A percentile compares a stretch with the other conserved stretches of the same genome.
phyloP scores from a whole-genome alignment of 2,888 invertebrate species.

The Resseliella maxima region DNA sequence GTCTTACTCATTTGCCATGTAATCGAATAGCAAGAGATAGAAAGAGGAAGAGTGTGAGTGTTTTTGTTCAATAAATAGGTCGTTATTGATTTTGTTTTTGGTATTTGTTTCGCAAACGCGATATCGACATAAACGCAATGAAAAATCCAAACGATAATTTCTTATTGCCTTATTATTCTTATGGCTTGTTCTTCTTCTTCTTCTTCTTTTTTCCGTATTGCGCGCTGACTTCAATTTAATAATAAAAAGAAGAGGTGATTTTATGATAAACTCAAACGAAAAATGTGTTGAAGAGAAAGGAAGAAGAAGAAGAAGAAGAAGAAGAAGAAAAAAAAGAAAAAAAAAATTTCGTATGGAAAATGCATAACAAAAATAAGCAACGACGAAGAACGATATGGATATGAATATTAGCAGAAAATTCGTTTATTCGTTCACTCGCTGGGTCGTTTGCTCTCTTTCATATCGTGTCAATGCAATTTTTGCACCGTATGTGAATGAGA shows the following conservation, averaged over 20 bases:
- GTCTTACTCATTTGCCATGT: neutral
- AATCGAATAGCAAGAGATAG: neutral
- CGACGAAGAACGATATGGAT: slow-evolving; percentile 32
- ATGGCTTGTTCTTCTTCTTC: no score
- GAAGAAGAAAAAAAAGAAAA: no score
- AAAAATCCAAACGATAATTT: slow-evolving; percentile 28
- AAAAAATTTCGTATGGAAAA: neutral
- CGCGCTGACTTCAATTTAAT: slow-evolving; percentile 20
- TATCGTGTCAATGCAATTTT: neutral
- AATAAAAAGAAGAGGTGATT: slow-evolving; percentile 48
- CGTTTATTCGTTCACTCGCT: neutral
- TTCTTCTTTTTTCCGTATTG: neutral
- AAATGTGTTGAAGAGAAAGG: no score
- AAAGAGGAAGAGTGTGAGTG: neutral
- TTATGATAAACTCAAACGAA: slow-evolving; percentile 11
- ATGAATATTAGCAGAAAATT: slow-evolving; percentile 4
- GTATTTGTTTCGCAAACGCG: slow-evolving; percentile 8
- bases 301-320: no score
- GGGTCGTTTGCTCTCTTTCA: neutral
- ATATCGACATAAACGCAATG: neutral
- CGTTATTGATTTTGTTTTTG: slow-evolving; percentile 55
- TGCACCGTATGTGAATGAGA: slow-evolving; percentile 17
- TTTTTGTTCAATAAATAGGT: slow-evolving; percentile 53
- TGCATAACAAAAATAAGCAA: no score
- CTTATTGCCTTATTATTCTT: slow-evolving; percentile 51